Evolutionary conservation across 2,888 invertebrate species (phyloP).

Genomic region (Orthosia gothica): DNA sequence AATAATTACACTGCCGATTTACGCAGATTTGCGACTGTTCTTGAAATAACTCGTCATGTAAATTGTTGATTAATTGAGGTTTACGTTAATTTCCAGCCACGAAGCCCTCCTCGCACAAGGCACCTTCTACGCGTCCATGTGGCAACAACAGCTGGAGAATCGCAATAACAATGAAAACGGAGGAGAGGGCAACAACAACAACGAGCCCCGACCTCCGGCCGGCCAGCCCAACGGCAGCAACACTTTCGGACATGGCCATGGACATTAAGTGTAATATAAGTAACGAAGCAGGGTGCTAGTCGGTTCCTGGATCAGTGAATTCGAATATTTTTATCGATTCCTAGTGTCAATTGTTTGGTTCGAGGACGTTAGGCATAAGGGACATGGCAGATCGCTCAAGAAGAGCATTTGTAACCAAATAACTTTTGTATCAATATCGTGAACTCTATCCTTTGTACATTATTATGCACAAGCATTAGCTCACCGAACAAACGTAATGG

Average conservation of each 20-base stretch:
- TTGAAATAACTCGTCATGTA: neutral
- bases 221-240: slow-evolving; percentile 65
- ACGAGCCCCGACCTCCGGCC: slow-evolving; percentile 48
- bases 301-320: slow-evolving; percentile 69
- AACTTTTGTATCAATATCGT: slow-evolving; percentile 57
- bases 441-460: slow-evolving; percentile 57
- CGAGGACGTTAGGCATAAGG: slow-evolving; percentile 62
- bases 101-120: slow-evolving; percentile 93
- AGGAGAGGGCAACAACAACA: slow-evolving; percentile 61
- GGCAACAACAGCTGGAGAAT: slow-evolving; percentile 96
- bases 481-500: slow-evolving; percentile 59
- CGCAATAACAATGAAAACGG: slow-evolving; percentile 71
- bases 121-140: slow-evolving; percentile 97
- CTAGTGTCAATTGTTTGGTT: slow-evolving; percentile 66
- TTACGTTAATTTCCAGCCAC: slow-evolving; percentile 91
- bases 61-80: neutral
- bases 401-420: slow-evolving; percentile 68
- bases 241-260: slow-evolving; percentile 70
- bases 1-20: too few species aligned
- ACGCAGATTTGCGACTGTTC: too few species aligned
- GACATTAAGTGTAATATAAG: slow-evolving; percentile 55
- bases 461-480: slow-evolving; percentile 48
- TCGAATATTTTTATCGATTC: slow-evolving; percentile 63
- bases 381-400: slow-evolving; percentile 75
- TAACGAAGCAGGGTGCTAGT: slow-evolving; percentile 68